Percentiles rank a stretch among this genome's conserved stretches.
These are phyloP conservation scores for Tragelaphus eurycerus DNA, from an alignment of 2,797 vertebrate genomes.

Conservation along the genomic window DNA sequence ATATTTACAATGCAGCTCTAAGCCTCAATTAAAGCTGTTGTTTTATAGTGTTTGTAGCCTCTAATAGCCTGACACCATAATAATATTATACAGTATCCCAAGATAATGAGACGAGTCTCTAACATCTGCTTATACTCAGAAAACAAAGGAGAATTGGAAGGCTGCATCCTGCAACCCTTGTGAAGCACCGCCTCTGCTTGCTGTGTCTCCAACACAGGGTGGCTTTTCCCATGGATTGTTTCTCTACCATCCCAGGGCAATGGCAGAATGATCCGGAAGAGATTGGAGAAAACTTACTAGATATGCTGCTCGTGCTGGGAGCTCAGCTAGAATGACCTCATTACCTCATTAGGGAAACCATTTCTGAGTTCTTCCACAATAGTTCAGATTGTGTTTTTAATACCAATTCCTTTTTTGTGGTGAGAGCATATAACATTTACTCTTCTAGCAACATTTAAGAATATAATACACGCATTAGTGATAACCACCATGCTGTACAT, in stretches of 20 bases:
- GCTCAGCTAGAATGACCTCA: neutral
- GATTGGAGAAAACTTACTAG: neutral
- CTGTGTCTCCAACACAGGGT: neutral
- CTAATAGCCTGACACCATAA: conserved; percentile 72
- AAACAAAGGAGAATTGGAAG: conserved; percentile 54
- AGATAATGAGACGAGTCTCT: conserved; percentile 70
- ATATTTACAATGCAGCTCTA: conserved; percentile 65
- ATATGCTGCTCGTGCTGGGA: neutral
- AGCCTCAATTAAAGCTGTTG: conserved; percentile 67
- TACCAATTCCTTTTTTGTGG: neutral
- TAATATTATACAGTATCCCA: conserved; percentile 68
- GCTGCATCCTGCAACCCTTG: conserved; percentile 35
- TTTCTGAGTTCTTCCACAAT: neutral
- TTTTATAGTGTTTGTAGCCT: conserved; percentile 50
- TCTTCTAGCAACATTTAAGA: neutral
- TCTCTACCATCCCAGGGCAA: neutral
- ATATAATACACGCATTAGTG: neutral
- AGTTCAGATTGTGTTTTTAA: neutral
- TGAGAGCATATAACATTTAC: neutral
- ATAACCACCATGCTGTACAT: neutral
- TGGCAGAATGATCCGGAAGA: neutral
- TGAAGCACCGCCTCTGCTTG: neutral
- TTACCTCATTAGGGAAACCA: neutral
- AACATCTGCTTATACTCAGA: conserved; percentile 73
- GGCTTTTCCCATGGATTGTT: conserved; percentile 1